A percentile compares a stretch with the other conserved stretches of the same genome.
phyloP scores from a whole-genome alignment of 1,140 invertebrate species.

The Zeugodacus cucurbitae region DNA sequence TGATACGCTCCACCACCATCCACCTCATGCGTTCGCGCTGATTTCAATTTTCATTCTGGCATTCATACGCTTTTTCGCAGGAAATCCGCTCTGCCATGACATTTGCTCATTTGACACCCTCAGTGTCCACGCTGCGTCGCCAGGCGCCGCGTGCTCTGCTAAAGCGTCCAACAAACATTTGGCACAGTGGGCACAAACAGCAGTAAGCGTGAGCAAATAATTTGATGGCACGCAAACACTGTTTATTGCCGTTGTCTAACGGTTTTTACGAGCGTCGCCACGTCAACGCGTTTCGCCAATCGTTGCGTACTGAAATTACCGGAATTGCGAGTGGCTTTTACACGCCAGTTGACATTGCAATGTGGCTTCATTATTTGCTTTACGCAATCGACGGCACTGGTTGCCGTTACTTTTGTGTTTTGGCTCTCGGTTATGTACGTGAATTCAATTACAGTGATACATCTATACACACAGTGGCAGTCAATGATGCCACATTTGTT shows the following conservation, averaged over 20 bases:
- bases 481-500: neutral
- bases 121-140: neutral
- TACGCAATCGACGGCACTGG: neutral
- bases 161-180: neutral
- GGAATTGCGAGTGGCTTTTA: neutral
- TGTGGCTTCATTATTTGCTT: neutral
- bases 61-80: neutral
- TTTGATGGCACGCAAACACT: neutral
- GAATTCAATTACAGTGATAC: neutral
- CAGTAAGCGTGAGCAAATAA: neutral
- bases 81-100: neutral
- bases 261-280: neutral
- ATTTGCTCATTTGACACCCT: neutral
- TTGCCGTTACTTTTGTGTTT: neutral
- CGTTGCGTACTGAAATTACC: neutral
- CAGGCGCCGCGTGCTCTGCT: neutral
- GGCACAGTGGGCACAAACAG: neutral
- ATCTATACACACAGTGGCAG: neutral
- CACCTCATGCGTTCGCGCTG: neutral
- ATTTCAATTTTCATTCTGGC: neutral
- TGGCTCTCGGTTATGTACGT: neutral
- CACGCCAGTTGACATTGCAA: neutral
- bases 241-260: neutral
- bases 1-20: neutral
- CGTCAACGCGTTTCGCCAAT: neutral